A percentile compares a stretch with the other conserved stretches of the same genome.
Conservation (phyloP, 2,888 invertebrate genomes). For the Pristionchus fissidentatus region DNA sequence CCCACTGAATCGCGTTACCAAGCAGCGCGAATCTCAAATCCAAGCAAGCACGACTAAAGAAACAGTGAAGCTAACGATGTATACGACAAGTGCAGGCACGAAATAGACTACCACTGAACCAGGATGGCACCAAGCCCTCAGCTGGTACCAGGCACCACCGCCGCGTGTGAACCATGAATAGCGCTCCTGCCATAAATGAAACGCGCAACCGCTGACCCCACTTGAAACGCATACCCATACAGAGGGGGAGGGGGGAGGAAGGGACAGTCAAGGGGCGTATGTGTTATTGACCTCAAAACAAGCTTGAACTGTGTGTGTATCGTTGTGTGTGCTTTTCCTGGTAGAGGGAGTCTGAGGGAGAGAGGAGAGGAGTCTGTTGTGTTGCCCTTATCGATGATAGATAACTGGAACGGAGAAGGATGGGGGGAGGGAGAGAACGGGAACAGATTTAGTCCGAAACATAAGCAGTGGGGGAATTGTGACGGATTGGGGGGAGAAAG, state of each 20-base stretch:
- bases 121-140: too few species aligned
- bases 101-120: too few species aligned
- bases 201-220: conserved; percentile 15
- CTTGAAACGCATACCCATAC: background rate
- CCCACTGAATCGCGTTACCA: too few species aligned
- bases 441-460: too few species aligned
- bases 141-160: conserved; percentile 3
- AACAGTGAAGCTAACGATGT: background rate
- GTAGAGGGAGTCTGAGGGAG: background rate
- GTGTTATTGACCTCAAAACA: conserved; percentile 34
- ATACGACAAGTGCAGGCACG: background rate
- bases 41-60: too few species aligned
- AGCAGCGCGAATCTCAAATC: too few species aligned
- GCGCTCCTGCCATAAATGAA: conserved; percentile 4
- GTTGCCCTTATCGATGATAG: background rate
- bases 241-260: background rate
- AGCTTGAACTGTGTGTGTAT: background rate
- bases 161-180: background rate
- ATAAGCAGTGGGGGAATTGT: background rate
- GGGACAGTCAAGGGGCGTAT: too few species aligned
- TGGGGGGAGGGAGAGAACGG: background rate
- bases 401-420: conserved; percentile 18
- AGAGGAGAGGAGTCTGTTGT: background rate
- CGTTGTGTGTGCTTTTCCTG: background rate
- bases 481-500: background rate